Evolutionary conservation across 92 coral and sea anemone genomes (phyloP), one percentile per base, ranked within the genome.

Genomic region (Phenganax stokvisi): DNA sequence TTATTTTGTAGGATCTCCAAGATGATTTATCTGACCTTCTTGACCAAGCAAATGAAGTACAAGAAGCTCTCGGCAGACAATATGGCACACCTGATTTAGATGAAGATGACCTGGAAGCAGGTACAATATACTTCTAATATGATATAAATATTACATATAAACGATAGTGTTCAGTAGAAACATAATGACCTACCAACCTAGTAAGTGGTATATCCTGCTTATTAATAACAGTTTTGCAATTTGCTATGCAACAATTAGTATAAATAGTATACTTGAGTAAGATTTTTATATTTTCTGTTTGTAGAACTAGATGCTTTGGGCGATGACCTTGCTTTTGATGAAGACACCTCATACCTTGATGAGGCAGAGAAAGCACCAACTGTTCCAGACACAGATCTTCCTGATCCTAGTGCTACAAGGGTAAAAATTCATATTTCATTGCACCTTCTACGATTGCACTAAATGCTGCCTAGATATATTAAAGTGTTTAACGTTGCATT

Each of bases 21-120:
- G 99, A 96, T 87, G 99, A 96, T 85, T 87, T 96, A 91, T 80
- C 93, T 66, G 99, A 96, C 80, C 90, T 96, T 92, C 87, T 96
- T 79, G 99, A 96, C 63, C 91, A 91, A 89, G 99, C 99, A 0
- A 90, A 91, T 56, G 99, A 96, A 79, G 90, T 96, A 51, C 99
- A 96, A 82, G 99, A 96, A 37, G 83, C 97, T 11, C 88, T 96
- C n/a, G 99, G 99, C 52, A 85, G 99, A 81, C 85, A 91, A 54
- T 96, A 96, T 73, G 99, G 99, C 10, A 88, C 92, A 88, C 99
- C 99, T 20, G 97, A 91, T 66, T 84, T 96, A 58, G 99, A 96
- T 79, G 99, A 96, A 54, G 91, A 96, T 81, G 99, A 96, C 78
- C 82, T 96, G 61, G 99, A 96, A 64, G 99, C 99, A 83, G 99